These are phyloP conservation scores for Dasyornis broadbenti DNA, from an alignment of 2,113 vertebrate species.

Conservation along the genomic window DNA sequence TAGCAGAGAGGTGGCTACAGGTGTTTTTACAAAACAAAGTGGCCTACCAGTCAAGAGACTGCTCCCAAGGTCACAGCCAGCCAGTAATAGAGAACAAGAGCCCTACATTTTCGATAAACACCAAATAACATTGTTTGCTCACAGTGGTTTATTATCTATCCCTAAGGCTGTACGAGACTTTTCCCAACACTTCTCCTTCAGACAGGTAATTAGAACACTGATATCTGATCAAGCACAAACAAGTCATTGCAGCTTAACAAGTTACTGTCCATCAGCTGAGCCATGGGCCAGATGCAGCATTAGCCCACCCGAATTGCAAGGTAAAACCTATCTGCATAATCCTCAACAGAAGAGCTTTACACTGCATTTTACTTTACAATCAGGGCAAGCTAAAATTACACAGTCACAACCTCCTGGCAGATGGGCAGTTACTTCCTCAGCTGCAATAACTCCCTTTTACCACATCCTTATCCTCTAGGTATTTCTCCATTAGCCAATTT, in stretches of 20 bases:
- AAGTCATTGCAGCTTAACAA: constrained; percentile 23
- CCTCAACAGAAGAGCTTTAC: constrained; percentile 33
- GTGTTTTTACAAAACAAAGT: background rate
- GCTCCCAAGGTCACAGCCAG: constrained; percentile 9
- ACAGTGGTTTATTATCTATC: background rate
- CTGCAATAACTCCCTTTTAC: constrained; percentile 9
- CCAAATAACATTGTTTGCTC: background rate
- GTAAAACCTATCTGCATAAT: constrained; percentile 47
- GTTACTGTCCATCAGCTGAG: background rate
- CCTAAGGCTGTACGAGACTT: background rate
- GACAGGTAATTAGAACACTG: background rate
- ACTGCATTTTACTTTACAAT: background rate
- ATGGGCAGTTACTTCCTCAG: background rate
- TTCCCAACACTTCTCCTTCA: background rate
- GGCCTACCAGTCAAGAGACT: background rate
- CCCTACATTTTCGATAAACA: background rate
- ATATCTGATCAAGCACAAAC: background rate
- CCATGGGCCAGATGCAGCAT: background rate
- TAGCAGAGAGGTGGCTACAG: background rate
- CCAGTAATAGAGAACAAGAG: background rate
- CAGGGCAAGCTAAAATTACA: constrained; percentile 56
- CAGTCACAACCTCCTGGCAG: constrained; percentile 9
- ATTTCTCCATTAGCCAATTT: background rate
- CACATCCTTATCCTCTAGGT: background rate
- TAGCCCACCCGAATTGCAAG: background rate